Evolutionary conservation across 2,888 invertebrate genomes (phyloP), one percentile per base, ranked within the genome.

Genomic region (Mimachlamys varia): DNA sequence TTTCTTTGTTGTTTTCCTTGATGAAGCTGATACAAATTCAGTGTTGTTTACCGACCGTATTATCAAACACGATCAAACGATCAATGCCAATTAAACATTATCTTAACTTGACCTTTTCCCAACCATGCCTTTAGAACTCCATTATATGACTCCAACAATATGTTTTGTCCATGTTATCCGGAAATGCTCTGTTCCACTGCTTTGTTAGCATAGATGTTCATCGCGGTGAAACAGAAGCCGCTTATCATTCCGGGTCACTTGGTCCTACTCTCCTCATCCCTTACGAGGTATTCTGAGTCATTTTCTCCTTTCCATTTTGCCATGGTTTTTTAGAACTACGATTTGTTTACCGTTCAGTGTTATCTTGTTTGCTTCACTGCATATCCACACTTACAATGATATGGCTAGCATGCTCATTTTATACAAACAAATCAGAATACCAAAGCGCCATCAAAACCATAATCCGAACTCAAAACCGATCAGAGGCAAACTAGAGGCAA

Each of bases 1-100:
- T 76, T 76, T 33, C 76, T 76, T 76, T 76, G 76, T 76, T 76
- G 22, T 76, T 76, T 62, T 76, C 76, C 76, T 1, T 33, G 76
- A 76, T 76, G 33, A 76, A 33, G 76, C 33, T 76, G 76, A 76
- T 76, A 76, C 33, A 62, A 62, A 62, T 62, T 62, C 62, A 12
- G 7, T 76, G 76, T 76, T 33, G 33, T 76, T 76, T 27, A 76
- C 27, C 33, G 1, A 76, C 76, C 22, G 27, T 33, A 76, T 33
- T 22, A 76, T 76, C 76, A 33, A 76, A 27, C 76, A 76, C 76
- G 76, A 76, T 76, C 76, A 27, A 27, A 19, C 12, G 17, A 76
- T 27, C 76, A 33, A 0, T 0, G 76, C 33, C 76, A 12, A 76
- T 7, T 33, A 76, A 27, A 33, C 0, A 76, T 13, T 76, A 22